These are phyloP conservation scores for Achatina immaculata DNA, from an alignment of 1,140 invertebrate species.

Conservation along the genomic window DNA sequence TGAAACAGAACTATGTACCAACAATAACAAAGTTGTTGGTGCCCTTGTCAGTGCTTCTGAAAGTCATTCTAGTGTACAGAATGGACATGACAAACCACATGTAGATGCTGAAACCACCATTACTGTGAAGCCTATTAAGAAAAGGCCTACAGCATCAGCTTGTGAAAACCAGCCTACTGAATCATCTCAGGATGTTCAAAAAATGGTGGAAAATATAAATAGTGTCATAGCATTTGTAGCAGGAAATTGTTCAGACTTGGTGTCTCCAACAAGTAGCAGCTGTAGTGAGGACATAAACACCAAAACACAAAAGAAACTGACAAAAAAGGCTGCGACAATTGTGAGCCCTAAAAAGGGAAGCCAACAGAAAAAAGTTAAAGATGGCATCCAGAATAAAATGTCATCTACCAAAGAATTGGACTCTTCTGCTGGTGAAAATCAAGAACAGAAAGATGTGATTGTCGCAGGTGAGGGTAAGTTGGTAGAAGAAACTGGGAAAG, in stretches of 20 bases:
- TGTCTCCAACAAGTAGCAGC: not conserved
- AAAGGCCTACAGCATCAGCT: not conserved
- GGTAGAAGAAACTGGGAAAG: slow-evolving; percentile 8
- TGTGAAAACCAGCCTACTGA: not conserved
- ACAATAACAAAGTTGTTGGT: not conserved
- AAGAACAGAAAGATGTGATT: not conserved
- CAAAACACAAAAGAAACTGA: slow-evolving; percentile 32
- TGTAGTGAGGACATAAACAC: not conserved
- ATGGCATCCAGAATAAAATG: not conserved
- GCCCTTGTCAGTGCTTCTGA: not conserved
- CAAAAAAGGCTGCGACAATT: not conserved
- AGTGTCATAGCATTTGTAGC: slow-evolving; percentile 29
- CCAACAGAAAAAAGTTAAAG: not conserved
- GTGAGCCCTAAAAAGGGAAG: not conserved
- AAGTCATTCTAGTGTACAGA: not conserved
- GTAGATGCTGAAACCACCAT: not conserved
- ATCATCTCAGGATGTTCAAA: not conserved
- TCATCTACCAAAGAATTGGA: not conserved
- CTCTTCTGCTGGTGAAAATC: not conserved
- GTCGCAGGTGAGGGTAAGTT: not conserved
- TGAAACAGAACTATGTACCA: not conserved
- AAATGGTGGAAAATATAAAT: slow-evolving; percentile 2
- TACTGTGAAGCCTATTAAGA: not conserved
- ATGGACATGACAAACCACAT: not conserved
- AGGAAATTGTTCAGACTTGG: not conserved